These are phyloP conservation scores for Charaxes varanes DNA, from an alignment of 1,140 invertebrate species.

Conservation along the genomic window DNA sequence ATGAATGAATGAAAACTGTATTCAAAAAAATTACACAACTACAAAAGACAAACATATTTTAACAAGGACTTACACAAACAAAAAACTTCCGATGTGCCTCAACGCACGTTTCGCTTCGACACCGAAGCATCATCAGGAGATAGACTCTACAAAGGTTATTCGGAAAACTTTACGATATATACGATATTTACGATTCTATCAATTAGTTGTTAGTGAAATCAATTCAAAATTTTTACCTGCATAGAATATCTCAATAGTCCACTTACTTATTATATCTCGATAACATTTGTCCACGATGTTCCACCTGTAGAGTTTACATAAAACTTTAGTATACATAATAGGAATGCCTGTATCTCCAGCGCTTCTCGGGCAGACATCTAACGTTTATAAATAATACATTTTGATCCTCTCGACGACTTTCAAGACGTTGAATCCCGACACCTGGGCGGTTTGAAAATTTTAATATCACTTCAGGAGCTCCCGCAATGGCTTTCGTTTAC, in stretches of 20 bases:
- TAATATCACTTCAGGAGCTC: constrained; percentile 28
- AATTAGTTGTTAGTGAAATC: too few relatives aligned
- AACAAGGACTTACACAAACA: too few relatives aligned
- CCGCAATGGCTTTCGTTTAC: constrained; percentile 6
- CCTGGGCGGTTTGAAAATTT: constrained; percentile 36
- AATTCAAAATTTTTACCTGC: neutral
- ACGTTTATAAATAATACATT: constrained; percentile 61
- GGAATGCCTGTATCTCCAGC: constrained; percentile 24
- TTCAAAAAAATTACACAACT: too few relatives aligned
- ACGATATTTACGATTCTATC: too few relatives aligned
- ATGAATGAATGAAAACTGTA: too few relatives aligned
- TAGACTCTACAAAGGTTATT: too few relatives aligned
- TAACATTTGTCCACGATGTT: neutral
- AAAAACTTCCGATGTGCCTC: too few relatives aligned
- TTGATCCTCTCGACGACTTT: constrained; percentile 34
- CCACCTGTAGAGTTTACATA: constrained; percentile 4
- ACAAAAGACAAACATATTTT: too few relatives aligned
- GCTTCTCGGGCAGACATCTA: constrained; percentile 28
- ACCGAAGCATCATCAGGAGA: too few relatives aligned
- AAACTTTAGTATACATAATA: constrained; percentile 5
- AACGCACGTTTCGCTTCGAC: too few relatives aligned
- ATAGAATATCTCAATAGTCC: neutral
- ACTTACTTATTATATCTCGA: neutral
- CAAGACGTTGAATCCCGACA: constrained; percentile 27
- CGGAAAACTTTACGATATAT: too few relatives aligned